These are phyloP conservation scores for Volucella zonaria DNA, from an alignment of 2,888 invertebrate genomes.

Conservation along the genomic window DNA sequence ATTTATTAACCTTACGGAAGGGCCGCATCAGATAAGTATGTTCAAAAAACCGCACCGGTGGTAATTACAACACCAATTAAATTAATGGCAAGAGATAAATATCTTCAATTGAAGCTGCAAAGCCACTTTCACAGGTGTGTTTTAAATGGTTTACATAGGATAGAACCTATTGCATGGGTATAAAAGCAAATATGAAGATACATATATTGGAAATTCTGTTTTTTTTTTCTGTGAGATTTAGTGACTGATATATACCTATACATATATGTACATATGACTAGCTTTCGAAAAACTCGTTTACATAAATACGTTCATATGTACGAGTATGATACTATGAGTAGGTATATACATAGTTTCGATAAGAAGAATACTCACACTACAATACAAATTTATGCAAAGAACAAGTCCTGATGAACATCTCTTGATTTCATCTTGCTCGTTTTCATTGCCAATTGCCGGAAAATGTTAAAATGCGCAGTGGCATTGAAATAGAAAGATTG, in stretches of 20 bases:
- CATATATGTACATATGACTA: background rate
- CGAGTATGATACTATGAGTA: no score
- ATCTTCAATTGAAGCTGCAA: background rate
- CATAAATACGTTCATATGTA: slow-evolving; percentile 17
- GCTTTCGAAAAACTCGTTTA: slow-evolving; percentile 43
- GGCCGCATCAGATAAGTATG: background rate
- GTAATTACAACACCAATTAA: background rate
- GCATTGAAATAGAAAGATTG: background rate
- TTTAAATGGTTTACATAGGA: background rate
- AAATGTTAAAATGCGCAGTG: slow-evolving; percentile 7
- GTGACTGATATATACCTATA: slow-evolving; percentile 13
- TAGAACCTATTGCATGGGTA: background rate
- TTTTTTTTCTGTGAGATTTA: background rate
- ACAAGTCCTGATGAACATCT: background rate
- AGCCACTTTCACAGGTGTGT: background rate
- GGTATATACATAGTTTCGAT: no score
- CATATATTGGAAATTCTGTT: background rate
- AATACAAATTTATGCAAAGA: background rate
- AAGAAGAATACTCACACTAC: background rate
- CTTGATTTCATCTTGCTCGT: background rate
- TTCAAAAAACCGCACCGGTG: background rate
- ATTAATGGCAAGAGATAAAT: background rate
- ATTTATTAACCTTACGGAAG: no score
- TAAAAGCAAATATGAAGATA: no score
- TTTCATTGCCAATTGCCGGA: background rate